Base-by-base conservation (phyloP, 1,140 invertebrate genomes). In the Drosophila prosaltans region DNA sequence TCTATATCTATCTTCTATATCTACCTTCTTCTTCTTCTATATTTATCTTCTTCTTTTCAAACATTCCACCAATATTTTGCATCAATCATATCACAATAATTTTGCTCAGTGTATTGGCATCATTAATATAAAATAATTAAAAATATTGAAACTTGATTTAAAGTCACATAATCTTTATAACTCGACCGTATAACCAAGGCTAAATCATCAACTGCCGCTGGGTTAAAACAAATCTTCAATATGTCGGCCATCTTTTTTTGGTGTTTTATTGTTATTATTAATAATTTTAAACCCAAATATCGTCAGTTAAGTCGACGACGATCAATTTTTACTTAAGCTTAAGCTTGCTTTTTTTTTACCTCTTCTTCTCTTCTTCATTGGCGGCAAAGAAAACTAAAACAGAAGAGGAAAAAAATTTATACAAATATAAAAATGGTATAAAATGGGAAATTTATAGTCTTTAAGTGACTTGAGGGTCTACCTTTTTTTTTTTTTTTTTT, bases 361-460 rank as follows among this genome's bases (percentile, higher is more conserved):
- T 39, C 62, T 54, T 39, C 16, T 24, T 59, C 41, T 55, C 48
- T 60, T 51, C 48, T 70, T 66, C 51, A 61, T 41, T 48, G 76
- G 71, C 86, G 62, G 78, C 48, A 36, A 2, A 68, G 78, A 74
- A 59, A 59, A 40, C 28, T 4, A 58, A 36, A 4, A 58, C 8
- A 51, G 6, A 6, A 48, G n/a, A 21, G 10, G 11, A 48, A 51
- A 51, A 51, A 30, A 30, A 30, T 3, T 3, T 16, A 30, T 30
- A 30, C 45, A 51, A 51, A 51, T 26, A 51, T 26, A 26, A 51
- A 59, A 36, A 39, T 10, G 16, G 28, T 78, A 90, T 90, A 90
- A 90, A 83, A 90, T 78, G 69, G 45, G 30, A 81, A 90, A 90
- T 90, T 90, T 90, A 90, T 88, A 72, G 82, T 85, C 83, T 70